phyloP scores from a whole-genome alignment of 2,888 invertebrate genomes.

The Eurois occulta region DNA sequence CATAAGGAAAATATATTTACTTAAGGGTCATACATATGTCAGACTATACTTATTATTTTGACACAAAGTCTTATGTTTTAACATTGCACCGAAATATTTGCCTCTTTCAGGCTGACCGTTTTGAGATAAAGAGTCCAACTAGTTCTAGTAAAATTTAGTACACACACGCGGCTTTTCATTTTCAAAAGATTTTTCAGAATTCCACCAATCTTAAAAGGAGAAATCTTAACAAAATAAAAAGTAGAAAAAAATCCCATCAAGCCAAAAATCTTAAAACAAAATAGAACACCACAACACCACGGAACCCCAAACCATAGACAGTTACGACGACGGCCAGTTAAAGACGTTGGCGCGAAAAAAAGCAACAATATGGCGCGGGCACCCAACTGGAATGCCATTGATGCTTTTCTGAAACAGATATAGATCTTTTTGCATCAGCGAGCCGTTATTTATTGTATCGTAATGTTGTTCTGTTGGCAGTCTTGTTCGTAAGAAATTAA shows the following conservation, averaged over 20 bases:
- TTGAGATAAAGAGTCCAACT: background rate
- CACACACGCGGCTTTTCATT: background rate
- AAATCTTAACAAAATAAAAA: no score
- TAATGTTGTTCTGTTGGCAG: slow-evolving; percentile 63
- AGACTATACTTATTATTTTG: background rate
- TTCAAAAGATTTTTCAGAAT: background rate
- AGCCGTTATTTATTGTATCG: slow-evolving; percentile 69
- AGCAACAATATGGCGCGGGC: slow-evolving; percentile 79
- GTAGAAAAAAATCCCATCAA: background rate
- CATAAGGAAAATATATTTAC: slow-evolving; percentile 12
- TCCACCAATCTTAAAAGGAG: background rate
- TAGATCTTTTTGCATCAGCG: slow-evolving; percentile 76
- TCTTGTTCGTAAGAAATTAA: slow-evolving; percentile 44
- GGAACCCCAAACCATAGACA: slow-evolving; percentile 66
- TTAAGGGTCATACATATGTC: background rate
- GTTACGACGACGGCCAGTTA: slow-evolving; percentile 71
- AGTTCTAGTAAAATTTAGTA: background rate
- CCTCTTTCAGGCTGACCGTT: background rate
- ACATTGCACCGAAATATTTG: background rate
- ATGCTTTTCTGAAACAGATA: slow-evolving; percentile 78
- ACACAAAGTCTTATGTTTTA: background rate
- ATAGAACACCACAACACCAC: background rate
- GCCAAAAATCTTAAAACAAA: background rate
- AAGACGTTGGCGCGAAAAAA: slow-evolving; percentile 78
- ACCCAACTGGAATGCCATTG: slow-evolving; percentile 85